A percentile compares a stretch with the other conserved stretches of the same genome.
Evolutionary conservation across 2,888 invertebrate genomes (phyloP).

Genomic region (Dione juno): DNA sequence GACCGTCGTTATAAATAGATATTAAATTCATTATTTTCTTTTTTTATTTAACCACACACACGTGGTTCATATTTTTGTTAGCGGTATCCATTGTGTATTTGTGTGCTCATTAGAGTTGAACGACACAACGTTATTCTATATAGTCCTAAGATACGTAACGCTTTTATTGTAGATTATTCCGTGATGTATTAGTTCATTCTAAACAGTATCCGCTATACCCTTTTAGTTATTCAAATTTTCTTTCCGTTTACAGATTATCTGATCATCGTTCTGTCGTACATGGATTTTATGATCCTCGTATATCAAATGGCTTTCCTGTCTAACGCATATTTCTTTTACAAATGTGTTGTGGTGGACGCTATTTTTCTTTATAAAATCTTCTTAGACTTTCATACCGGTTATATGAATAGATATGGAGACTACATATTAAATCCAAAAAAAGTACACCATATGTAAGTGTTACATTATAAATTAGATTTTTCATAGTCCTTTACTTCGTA

Average conservation of each 20-base stretch:
- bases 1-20: no score
- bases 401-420: slow-evolving; percentile 79
- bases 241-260: slow-evolving; percentile 69
- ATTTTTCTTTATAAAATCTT: slow-evolving; percentile 75
- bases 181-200: neutral
- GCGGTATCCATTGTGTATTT: no score
- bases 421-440: slow-evolving; percentile 72
- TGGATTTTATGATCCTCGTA: slow-evolving; percentile 72
- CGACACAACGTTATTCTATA: no score
- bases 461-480: neutral
- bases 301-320: slow-evolving; percentile 81
- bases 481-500: neutral
- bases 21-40: no score
- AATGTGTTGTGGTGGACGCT: slow-evolving; percentile 66
- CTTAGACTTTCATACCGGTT: slow-evolving; percentile 76
- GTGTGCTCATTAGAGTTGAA: no score
- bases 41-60: no score
- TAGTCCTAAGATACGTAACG: no score
- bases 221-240: neutral
- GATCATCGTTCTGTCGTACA: slow-evolving; percentile 68
- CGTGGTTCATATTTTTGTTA: no score
- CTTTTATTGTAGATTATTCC: neutral
- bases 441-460: slow-evolving; percentile 74
- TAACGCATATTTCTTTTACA: slow-evolving; percentile 60
- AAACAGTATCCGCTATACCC: neutral